These are phyloP conservation scores for Tipula helvola DNA, from an alignment of 2,888 invertebrate species.

Conservation along the genomic window DNA sequence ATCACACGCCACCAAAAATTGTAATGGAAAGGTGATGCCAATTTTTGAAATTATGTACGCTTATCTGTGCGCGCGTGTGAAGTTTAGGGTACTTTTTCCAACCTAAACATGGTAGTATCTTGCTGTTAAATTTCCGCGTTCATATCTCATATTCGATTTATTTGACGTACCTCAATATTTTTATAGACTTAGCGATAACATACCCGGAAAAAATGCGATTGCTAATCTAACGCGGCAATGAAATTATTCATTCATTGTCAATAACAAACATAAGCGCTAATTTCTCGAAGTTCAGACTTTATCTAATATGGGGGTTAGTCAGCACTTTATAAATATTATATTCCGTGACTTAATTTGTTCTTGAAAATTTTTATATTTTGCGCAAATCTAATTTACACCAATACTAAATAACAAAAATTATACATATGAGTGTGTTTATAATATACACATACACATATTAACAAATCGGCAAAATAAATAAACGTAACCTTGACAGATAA, in stretches of 20 bases:
- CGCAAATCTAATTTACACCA: neutral
- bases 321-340: neutral
- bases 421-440: neutral
- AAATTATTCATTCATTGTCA: neutral
- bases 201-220: neutral
- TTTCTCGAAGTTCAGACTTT: neutral
- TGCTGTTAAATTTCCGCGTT: neutral
- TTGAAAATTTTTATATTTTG: neutral
- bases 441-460: neutral
- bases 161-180: neutral
- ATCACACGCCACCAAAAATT: too few species aligned
- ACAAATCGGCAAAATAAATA: neutral
- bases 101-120: too few species aligned
- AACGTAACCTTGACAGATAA: conserved; percentile 9
- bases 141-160: neutral
- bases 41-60: too few species aligned
- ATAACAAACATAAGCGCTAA: neutral
- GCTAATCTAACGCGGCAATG: neutral
- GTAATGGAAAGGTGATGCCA: too few species aligned
- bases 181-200: neutral
- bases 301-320: neutral
- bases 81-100: too few species aligned
- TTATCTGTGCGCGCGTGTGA: too few species aligned
- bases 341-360: neutral
- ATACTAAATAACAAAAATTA: neutral